phyloP scores from a whole-genome alignment of 2,888 invertebrate species.

The Lasius platythorax region DNA sequence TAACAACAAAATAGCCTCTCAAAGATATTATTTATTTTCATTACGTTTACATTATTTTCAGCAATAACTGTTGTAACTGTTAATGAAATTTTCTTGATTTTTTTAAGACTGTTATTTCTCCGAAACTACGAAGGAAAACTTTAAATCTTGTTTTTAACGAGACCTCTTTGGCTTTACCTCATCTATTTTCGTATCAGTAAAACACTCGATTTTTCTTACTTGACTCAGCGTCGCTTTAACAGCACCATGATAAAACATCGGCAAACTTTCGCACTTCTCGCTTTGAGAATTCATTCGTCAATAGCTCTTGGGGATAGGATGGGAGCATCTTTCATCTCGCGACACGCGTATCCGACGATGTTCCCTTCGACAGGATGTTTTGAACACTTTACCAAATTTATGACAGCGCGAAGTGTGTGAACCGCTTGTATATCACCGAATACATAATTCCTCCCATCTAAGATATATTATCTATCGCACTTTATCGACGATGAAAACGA shows the following conservation, averaged over 20 bases:
- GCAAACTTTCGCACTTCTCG: conserved; percentile 70
- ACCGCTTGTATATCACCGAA: not conserved
- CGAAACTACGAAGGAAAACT: conserved; percentile 23
- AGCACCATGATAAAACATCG: conserved; percentile 56
- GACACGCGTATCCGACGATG: conserved; percentile 46
- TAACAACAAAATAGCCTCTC: conserved; percentile 55
- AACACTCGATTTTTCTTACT: conserved; percentile 51
- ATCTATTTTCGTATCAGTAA: conserved; percentile 45
- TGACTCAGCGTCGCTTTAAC: conserved; percentile 48
- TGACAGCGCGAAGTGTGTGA: conserved; percentile 1
- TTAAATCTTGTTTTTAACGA: conserved; percentile 44
- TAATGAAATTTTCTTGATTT: conserved; percentile 66
- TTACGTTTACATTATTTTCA: conserved; percentile 61
- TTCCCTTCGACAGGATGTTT: conserved; percentile 33
- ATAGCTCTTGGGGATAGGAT: conserved; percentile 62
- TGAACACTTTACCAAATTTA: conserved; percentile 42
- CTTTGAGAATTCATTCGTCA: conserved; percentile 71
- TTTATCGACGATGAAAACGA: not conserved
- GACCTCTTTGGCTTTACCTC: conserved; percentile 41
- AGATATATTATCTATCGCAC: not conserved
- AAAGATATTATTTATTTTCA: conserved; percentile 62
- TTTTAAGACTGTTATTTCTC: not conserved
- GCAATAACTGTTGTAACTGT: conserved; percentile 56
- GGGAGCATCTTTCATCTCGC: conserved; percentile 3
- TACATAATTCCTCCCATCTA: conserved; percentile 3